Evolutionary conservation across 2,888 invertebrate genomes (phyloP).

Genomic region (Carabus problematicus): DNA sequence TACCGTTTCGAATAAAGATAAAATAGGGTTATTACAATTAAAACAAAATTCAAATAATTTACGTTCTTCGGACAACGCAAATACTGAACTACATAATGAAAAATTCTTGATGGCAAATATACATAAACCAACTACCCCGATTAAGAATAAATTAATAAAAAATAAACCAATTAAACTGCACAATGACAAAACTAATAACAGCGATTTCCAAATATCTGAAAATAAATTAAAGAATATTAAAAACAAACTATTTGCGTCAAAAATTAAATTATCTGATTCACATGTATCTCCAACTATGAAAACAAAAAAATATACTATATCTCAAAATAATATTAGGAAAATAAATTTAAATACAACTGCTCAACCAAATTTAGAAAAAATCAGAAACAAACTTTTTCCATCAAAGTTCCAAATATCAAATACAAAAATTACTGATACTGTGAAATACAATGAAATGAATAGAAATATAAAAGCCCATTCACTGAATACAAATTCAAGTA

Average conservation of each 20-base stretch:
- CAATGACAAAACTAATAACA: no score
- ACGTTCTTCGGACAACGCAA: not conserved
- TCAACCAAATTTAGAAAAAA: no score
- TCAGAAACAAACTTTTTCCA: no score
- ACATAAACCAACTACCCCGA: not conserved
- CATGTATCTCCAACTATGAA: not conserved
- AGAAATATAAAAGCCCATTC: no score
- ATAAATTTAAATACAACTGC: no score
- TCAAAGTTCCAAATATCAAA: no score
- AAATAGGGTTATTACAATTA: not conserved
- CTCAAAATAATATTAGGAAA: no score
- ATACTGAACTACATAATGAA: not conserved
- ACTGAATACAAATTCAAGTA: no score
- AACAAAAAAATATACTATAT: not conserved
- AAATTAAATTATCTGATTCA: not conserved
- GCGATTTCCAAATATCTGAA: not conserved
- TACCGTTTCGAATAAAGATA: not conserved
- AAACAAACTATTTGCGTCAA: not conserved
- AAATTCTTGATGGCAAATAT: not conserved
- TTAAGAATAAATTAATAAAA: no score
- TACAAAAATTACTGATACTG: no score
- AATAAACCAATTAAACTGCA: no score
- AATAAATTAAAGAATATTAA: not conserved
- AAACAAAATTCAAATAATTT: conserved; percentile 5
- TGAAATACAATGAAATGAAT: no score